Evolutionary conservation across 2,888 invertebrate genomes (phyloP), one percentile per base, ranked within the genome.

Genomic region (Odontomyia ornata): DNA sequence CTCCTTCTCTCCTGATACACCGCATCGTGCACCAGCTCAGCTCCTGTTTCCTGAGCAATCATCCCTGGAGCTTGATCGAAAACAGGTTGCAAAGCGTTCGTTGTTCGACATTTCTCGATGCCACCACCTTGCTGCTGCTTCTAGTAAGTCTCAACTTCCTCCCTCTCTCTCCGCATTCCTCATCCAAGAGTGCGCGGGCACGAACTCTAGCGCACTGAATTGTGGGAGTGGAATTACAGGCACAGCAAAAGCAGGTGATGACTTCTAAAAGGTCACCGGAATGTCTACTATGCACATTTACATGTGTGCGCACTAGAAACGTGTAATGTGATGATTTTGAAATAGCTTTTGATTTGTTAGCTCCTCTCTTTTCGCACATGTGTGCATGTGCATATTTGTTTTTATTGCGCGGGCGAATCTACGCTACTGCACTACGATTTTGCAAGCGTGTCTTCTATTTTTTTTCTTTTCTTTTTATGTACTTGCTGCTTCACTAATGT

Each of bases 201-300:
- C 52, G 3, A 52, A 13, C 52, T 52, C 52, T 9, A 36, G 52
- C n/a, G 5, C n/a, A 9, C 4, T 52, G n/a, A 4, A 60, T 60
- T n/a, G 57, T 60, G 57, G 23, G 57, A 60, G 57, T 60, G 25
- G 23, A 60, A 60, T 21, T 25, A 18, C 57, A 23, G 23, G 18
- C 25, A 18, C 2, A 11, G 57, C n/a, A 13, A 52, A 43, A 52
- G 65, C 65, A 65, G 65, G 65, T 65, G 65, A 65, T 36, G 36
- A 65, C 65, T 30, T 65, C 30, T 36, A 65, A 36, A 65, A 65
- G 36, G 36, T 65, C 65, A 65, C 36, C 28, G 62, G 28, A 28
- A 27, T 28, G 9, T 62, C 28, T 15, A n/a, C 52, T 52, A 52
- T 15, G 52, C 52, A 52, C 28, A 65, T 65, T 64, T 64, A 64